Conservation (phyloP, 2,888 invertebrate genomes). For the Drosophila tanythrix region DNA sequence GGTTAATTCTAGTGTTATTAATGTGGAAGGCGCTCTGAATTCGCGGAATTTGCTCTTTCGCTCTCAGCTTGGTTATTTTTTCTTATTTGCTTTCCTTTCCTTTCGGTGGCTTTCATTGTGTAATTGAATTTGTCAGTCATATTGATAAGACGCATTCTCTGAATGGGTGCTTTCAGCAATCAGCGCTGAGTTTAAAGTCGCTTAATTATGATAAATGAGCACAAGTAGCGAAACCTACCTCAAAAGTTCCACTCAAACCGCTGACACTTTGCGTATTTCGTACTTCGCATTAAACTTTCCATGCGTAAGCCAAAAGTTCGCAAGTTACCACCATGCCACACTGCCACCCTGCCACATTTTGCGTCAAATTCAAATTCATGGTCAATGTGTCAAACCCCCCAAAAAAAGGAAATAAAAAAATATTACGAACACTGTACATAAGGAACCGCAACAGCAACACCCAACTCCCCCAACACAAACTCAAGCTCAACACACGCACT, state of each 20-base stretch:
- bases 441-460: slow-evolving; percentile 8
- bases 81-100: background rate
- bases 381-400: slow-evolving; percentile 75
- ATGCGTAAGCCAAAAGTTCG: slow-evolving; percentile 6
- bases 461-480: slow-evolving; percentile 18
- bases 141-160: slow-evolving; percentile 46
- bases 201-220: slow-evolving; percentile 61
- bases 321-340: background rate
- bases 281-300: slow-evolving; percentile 18
- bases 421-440: slow-evolving; percentile 21
- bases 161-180: slow-evolving; percentile 2
- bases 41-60: slow-evolving; percentile 59
- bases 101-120: slow-evolving; percentile 28
- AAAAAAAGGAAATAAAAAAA: background rate
- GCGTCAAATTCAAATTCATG: slow-evolving; percentile 64
- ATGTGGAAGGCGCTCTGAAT: slow-evolving; percentile 53
- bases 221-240: slow-evolving; percentile 30
- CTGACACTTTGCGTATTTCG: slow-evolving; percentile 25
- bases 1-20: slow-evolving; percentile 79
- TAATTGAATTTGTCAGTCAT: slow-evolving; percentile 67
- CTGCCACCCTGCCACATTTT: background rate
- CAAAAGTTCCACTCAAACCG: slow-evolving; percentile 17
- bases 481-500: slow-evolving; percentile 58
- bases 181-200: slow-evolving; percentile 12
- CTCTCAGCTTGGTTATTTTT: slow-evolving; percentile 9